Evolutionary conservation across 2,113 vertebrate species (phyloP).

Genomic region (Melanerpes formicivorus): DNA sequence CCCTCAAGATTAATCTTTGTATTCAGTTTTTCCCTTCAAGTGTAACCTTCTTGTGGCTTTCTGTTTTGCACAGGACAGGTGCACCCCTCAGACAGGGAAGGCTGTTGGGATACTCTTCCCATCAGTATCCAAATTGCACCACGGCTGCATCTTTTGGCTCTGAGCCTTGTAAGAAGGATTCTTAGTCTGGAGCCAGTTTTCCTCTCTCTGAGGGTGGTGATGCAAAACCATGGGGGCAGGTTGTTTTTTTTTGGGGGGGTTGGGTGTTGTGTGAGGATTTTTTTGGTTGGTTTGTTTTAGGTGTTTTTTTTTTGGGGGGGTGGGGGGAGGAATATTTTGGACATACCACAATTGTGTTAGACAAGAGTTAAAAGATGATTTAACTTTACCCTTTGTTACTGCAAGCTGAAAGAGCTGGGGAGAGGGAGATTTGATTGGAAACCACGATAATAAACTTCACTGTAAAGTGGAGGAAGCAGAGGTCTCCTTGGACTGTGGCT

Average conservation of each 20-base stretch:
- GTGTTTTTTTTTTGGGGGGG: neutral
- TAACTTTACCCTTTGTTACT: neutral
- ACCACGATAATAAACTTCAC: conserved; percentile 42
- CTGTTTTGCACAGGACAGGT: neutral
- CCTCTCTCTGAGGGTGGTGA: neutral
- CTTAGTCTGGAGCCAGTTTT: neutral
- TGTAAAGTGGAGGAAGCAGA: conserved; percentile 63
- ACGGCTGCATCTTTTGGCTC: neutral
- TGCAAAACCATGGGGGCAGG: rapidly evolving
- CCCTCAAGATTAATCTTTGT: neutral
- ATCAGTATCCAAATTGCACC: neutral
- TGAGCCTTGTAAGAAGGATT: neutral
- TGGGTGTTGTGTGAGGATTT: no score
- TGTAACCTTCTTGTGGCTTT: neutral
- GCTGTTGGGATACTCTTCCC: neutral
- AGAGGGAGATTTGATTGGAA: conserved; percentile 28
- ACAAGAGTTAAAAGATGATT: neutral
- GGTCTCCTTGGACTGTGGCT: conserved; percentile 54
- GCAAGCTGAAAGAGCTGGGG: neutral
- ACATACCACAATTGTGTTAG: neutral
- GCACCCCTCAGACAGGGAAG: neutral
- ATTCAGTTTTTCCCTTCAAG: neutral
- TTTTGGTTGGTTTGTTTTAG: neutral
- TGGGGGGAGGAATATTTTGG: neutral
- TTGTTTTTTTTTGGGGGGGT: no score